Conservation (phyloP, 2,797 vertebrate species). For the Pangasius larnaudii region DNA sequence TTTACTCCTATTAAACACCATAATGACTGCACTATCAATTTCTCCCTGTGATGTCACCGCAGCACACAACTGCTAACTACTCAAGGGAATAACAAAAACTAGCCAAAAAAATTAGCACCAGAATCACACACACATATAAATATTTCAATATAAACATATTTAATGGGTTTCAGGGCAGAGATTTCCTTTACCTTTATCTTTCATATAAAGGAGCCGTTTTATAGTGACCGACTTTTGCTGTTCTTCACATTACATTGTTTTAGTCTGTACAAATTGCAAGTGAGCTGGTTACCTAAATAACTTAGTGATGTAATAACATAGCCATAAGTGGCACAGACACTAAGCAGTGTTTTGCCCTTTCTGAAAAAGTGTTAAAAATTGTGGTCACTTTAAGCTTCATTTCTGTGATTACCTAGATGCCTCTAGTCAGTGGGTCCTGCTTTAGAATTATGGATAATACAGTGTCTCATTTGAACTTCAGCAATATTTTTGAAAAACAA, state of each 20-base stretch:
- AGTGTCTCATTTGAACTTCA: background rate
- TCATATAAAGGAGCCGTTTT: no score
- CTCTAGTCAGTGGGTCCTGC: background rate
- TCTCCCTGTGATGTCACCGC: background rate
- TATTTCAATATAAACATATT: slow-evolving; percentile 1
- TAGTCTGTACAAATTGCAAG: background rate
- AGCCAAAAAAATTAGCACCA: background rate
- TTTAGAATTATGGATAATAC: background rate
- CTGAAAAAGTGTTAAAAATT: background rate
- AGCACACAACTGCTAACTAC: background rate
- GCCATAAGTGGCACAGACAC: background rate
- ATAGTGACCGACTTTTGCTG: background rate
- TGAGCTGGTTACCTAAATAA: background rate
- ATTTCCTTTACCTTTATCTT: no score
- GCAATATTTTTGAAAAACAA: background rate
- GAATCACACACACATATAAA: background rate
- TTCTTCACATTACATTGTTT: background rate
- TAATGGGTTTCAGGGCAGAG: no score
- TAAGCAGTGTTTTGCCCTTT: no score
- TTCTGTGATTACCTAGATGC: background rate
- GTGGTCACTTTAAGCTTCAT: background rate
- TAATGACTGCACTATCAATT: background rate
- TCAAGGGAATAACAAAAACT: background rate
- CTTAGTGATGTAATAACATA: background rate
- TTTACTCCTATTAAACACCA: background rate